These are phyloP conservation scores for Sminthurinus signatus DNA, from an alignment of 1,140 invertebrate genomes.

Conservation along the genomic window DNA sequence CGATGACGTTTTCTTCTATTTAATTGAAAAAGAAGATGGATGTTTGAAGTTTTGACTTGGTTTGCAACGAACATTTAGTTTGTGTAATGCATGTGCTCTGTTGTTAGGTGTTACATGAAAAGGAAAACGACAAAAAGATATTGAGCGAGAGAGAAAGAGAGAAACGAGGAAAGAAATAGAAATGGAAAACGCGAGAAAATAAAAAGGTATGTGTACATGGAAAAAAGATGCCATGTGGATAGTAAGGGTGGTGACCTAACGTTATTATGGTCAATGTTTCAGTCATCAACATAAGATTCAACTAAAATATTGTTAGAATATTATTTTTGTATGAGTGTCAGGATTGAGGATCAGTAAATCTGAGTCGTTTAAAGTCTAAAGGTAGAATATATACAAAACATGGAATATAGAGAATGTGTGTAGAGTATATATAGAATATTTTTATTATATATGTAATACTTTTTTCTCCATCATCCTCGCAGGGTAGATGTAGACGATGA, in stretches of 20 bases:
- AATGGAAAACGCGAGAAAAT: background rate
- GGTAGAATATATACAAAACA: no score
- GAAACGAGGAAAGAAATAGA: background rate
- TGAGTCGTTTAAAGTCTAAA: no score
- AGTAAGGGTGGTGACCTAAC: conserved; percentile 8
- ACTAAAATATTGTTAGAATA: conserved; percentile 1
- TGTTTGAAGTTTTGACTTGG: background rate
- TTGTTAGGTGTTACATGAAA: no score
- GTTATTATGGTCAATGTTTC: background rate
- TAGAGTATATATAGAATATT: no score
- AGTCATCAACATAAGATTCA: background rate
- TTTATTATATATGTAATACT: no score
- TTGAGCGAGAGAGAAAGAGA: background rate
- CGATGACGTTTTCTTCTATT: conserved; percentile 3
- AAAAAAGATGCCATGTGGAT: conserved; percentile 9
- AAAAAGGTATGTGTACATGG: background rate
- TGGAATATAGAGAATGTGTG: no score
- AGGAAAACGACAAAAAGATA: background rate
- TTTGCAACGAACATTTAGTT: no score
- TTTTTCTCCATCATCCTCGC: no score
- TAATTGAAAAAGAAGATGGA: conserved; percentile 1
- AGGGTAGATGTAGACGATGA: no score
- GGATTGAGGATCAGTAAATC: no score
- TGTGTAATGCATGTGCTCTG: no score
- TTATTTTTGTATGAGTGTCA: no score